Percentiles rank a stretch among this genome's conserved stretches.
Conservation (phyloP, 2,113 vertebrate genomes). For the Heterotilapia buettikoferi region DNA sequence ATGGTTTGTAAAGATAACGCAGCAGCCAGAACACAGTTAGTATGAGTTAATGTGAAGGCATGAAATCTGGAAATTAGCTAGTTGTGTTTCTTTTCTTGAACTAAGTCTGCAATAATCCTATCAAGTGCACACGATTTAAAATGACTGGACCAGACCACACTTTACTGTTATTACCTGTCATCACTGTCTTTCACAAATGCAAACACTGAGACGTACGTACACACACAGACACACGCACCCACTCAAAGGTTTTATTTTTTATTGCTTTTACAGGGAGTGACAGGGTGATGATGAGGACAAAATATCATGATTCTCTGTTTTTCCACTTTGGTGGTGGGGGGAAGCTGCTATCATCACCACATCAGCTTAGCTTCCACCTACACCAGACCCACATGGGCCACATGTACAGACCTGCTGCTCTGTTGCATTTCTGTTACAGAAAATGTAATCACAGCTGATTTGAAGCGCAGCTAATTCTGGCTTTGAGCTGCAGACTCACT, state of each 20-base stretch:
- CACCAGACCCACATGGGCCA: not conserved
- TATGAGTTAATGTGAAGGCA: not conserved
- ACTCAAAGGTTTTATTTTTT: not conserved
- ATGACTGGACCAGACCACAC: not conserved
- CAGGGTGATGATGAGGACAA: not conserved
- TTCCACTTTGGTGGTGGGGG: not conserved
- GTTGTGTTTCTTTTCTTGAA: not conserved
- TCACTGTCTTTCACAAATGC: not conserved
- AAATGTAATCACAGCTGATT: not conserved
- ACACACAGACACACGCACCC: not conserved
- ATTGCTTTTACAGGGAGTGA: not conserved
- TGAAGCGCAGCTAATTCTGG: not conserved
- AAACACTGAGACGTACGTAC: not conserved
- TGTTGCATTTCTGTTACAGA: not conserved
- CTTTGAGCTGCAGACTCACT: not conserved
- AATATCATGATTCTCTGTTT: not conserved
- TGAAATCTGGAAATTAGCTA: not conserved
- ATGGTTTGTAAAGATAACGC: not conserved
- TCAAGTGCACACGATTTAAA: not conserved
- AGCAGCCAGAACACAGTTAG: not conserved
- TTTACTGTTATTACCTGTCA: not conserved
- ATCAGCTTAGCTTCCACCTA: not conserved
- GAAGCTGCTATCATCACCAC: not conserved
- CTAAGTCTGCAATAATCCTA: not conserved
- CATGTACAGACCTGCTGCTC: not conserved